Percentiles rank a stretch among this genome's conserved stretches.
Conservation (phyloP, 2,797 vertebrate species). For the Catostomus latipinnis region DNA sequence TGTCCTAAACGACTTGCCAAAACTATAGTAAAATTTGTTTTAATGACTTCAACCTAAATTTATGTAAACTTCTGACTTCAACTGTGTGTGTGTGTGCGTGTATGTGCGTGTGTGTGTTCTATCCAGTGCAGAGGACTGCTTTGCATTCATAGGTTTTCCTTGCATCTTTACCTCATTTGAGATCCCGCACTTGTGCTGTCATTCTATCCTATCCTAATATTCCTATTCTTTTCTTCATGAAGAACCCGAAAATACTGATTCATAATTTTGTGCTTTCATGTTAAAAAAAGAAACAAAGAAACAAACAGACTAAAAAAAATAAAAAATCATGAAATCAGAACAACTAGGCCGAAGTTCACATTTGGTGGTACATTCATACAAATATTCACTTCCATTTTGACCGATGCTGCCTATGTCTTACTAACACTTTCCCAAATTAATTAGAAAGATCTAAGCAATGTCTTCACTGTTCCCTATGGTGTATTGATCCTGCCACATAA, state of each 20-base stretch:
- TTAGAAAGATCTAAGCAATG: neutral
- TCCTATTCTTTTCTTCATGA: neutral
- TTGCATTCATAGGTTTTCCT: conserved; percentile 27
- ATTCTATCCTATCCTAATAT: conserved; percentile 20
- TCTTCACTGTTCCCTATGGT: conserved; percentile 42
- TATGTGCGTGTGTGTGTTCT: conserved; percentile 13
- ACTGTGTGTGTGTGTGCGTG: neutral
- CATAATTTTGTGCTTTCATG: conserved; percentile 72
- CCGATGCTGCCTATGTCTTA: conserved; percentile 10
- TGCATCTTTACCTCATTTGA: conserved; percentile 19
- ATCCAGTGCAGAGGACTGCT: conserved; percentile 42
- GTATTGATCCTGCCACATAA: conserved; percentile 20
- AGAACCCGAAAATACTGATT: conserved; percentile 36
- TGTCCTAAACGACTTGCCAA: no score
- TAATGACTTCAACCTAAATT: no score
- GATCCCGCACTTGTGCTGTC: conserved; percentile 42
- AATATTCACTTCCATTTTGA: conserved; percentile 42
- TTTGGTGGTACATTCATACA: conserved; percentile 80
- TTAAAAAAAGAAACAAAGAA: conserved; percentile 47
- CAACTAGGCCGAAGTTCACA: conserved; percentile 71
- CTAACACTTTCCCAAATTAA: conserved; percentile 7
- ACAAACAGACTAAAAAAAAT: conserved; percentile 27
- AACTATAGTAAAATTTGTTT: no score
- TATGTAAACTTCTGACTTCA: no score
- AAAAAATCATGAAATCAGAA: conserved; percentile 41